phyloP scores from a whole-genome alignment of 1,140 invertebrate species.

The Leptestheria dahalacensis region DNA sequence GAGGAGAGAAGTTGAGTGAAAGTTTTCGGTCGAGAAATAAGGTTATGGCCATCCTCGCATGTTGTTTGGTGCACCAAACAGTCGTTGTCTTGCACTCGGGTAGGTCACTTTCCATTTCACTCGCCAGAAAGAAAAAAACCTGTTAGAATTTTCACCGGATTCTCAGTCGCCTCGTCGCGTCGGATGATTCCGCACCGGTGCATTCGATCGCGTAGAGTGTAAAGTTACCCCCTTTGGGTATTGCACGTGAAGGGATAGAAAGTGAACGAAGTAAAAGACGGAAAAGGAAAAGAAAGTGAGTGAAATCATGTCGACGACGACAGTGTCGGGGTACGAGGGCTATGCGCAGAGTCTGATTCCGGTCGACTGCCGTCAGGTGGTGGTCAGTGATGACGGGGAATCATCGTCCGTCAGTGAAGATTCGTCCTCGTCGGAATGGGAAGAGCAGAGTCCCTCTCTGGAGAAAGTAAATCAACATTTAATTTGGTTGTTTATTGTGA shows the following conservation, averaged over 20 bases:
- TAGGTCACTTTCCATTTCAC: neutral
- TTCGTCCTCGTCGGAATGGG: constrained; percentile 7
- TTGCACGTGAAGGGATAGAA: neutral
- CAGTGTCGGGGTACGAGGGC: constrained; percentile 1
- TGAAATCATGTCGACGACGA: neutral
- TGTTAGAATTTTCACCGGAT: neutral
- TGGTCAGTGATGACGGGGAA: neutral
- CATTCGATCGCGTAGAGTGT: neutral
- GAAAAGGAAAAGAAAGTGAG: neutral
- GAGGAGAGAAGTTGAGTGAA: neutral
- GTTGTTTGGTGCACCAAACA: neutral
- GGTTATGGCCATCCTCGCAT: neutral
- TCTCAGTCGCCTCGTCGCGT: neutral
- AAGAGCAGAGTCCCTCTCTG: neutral
- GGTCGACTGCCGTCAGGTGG: neutral
- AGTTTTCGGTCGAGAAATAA: neutral
- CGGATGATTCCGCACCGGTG: neutral
- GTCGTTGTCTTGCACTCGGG: neutral
- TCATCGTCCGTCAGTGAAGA: constrained; percentile 3
- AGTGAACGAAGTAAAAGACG: neutral
- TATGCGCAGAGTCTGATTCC: neutral
- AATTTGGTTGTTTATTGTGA: neutral
- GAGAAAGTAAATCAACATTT: neutral
- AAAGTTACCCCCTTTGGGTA: neutral
- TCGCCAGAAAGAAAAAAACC: neutral